These are phyloP conservation scores for Graphium colonna DNA, from an alignment of 2,888 invertebrate species.

Conservation along the genomic window DNA sequence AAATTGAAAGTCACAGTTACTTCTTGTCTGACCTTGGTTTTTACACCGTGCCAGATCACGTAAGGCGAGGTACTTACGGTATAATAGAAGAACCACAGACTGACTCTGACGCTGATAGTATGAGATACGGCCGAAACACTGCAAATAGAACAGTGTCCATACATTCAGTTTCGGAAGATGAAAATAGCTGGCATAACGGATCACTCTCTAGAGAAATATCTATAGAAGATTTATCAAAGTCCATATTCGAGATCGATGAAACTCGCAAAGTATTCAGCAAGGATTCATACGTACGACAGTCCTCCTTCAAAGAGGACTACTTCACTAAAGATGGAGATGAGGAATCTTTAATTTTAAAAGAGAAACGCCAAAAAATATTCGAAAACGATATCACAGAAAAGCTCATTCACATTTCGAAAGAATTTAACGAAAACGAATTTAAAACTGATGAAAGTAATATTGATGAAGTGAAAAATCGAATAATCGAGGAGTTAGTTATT, in stretches of 20 bases:
- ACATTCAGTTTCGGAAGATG: constrained; percentile 83
- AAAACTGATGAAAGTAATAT: constrained; percentile 52
- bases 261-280: constrained; percentile 72
- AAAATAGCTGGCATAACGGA: constrained; percentile 77
- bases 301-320: constrained; percentile 74
- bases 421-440: constrained; percentile 64
- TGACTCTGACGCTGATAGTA: constrained; percentile 74
- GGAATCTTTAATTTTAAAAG: constrained; percentile 60
- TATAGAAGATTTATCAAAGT: constrained; percentile 78
- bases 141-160: constrained; percentile 82
- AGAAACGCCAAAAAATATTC: constrained; percentile 65
- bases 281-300: constrained; percentile 67
- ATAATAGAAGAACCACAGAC: constrained; percentile 75
- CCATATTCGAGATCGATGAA: constrained; percentile 74
- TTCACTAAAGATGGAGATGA: constrained; percentile 63
- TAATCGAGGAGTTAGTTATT: constrained; percentile 68
- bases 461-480: constrained; percentile 63
- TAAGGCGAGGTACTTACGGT: constrained; percentile 67
- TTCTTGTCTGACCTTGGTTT: constrained; percentile 75
- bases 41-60: constrained; percentile 64
- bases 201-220: constrained; percentile 79
- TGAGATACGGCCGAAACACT: constrained; percentile 46
- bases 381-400: constrained; percentile 74
- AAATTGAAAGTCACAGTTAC: constrained; percentile 81
- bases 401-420: constrained; percentile 68